Conservation (phyloP, 2,113 vertebrate species). For the Neoarius graeffei region DNA sequence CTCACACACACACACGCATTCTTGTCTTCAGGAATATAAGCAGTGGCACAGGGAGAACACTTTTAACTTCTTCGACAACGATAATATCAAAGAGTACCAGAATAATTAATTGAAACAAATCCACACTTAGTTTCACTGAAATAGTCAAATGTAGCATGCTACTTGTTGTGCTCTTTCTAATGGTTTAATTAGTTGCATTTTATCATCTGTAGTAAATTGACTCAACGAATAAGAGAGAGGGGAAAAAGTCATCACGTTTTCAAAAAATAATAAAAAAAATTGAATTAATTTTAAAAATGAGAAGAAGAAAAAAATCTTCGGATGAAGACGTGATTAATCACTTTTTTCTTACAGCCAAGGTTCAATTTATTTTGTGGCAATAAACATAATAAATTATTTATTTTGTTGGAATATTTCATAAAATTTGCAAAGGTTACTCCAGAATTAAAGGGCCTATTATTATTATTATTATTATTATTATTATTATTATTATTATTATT, state of each 20-base stretch:
- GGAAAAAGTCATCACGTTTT: background rate
- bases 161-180: background rate
- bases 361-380: background rate
- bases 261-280: no score
- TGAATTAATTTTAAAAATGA: no score
- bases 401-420: background rate
- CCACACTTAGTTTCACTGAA: background rate
- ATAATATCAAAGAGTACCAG: background rate
- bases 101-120: background rate
- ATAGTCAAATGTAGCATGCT: background rate
- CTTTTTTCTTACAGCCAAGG: background rate
- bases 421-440: background rate
- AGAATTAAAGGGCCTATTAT: background rate
- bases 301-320: no score
- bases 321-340: no score
- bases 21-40: constrained; percentile 5
- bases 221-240: background rate
- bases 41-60: background rate
- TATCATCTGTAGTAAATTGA: background rate
- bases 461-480: background rate
- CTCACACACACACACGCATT: background rate
- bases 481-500: background rate
- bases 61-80: background rate
- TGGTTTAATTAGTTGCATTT: background rate
- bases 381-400: background rate